phyloP scores from a whole-genome alignment of 2,797 vertebrate genomes.

The Tragelaphus oryx region DNA sequence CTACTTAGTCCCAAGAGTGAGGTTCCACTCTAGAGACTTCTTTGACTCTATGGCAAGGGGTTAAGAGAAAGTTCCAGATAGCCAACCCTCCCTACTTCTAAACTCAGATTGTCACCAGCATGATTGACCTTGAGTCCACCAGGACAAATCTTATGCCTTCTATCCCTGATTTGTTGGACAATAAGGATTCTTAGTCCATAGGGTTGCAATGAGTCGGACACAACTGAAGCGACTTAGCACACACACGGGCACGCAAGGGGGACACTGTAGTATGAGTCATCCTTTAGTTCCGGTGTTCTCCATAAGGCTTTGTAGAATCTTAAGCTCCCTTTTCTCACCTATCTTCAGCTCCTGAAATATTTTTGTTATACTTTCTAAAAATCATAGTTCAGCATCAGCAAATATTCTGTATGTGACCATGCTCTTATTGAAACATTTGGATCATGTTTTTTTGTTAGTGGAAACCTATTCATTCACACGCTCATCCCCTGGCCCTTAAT shows the following conservation, averaged over 20 bases:
- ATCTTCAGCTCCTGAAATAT: neutral
- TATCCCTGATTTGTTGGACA: neutral
- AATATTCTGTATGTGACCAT: neutral
- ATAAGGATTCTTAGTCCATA: neutral
- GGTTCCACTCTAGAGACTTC: neutral
- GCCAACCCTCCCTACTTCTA: neutral
- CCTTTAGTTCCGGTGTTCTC: neutral
- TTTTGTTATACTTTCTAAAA: neutral
- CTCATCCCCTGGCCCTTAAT: neutral
- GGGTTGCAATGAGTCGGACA: neutral
- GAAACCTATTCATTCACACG: neutral
- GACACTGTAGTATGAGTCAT: neutral
- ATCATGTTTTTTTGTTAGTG: neutral
- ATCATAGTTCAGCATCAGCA: neutral
- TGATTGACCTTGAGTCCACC: neutral
- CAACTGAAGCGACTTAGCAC: neutral
- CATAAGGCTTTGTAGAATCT: neutral
- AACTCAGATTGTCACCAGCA: neutral
- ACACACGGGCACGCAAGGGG: neutral
- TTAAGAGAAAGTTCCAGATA: neutral
- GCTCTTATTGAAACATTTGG: neutral
- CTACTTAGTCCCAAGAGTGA: neutral
- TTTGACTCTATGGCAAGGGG: neutral
- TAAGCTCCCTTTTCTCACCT: neutral
- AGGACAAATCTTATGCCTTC: neutral